Evolutionary conservation across 2,113 vertebrate genomes (phyloP).

Genomic region (Boulengeromyrus knoepffleri): DNA sequence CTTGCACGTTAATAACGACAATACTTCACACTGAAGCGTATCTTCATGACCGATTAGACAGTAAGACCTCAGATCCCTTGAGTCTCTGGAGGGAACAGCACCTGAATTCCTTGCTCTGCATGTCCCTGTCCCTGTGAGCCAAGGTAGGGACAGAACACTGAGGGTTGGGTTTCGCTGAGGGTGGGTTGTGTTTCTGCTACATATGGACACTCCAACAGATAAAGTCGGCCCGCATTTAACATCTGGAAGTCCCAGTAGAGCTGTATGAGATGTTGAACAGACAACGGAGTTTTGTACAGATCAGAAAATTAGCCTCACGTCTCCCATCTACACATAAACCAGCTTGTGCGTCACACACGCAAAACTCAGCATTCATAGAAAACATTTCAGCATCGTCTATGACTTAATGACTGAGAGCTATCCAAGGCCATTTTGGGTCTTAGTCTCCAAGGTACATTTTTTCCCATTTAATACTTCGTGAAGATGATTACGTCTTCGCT

Average conservation of each 20-base stretch:
- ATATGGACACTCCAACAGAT: not conserved
- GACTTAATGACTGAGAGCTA: not conserved
- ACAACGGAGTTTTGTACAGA: not conserved
- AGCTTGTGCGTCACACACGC: not conserved
- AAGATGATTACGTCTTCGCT: constrained; percentile 46
- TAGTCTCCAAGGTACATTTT: not conserved
- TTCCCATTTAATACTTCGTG: not conserved
- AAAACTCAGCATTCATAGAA: not conserved
- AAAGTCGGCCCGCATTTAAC: constrained; percentile 37
- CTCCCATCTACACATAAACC: not conserved
- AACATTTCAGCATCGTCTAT: not conserved
- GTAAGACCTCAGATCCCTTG: not conserved
- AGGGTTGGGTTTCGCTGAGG: not conserved
- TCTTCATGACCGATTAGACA: not conserved
- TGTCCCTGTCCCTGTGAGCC: not conserved
- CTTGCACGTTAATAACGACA: not conserved
- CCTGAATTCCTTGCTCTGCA: not conserved
- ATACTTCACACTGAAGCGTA: not conserved
- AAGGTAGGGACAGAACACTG: not conserved
- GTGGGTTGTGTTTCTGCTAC: not conserved
- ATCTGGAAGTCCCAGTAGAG: constrained; percentile 59
- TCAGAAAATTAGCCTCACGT: not conserved
- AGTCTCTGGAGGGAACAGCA: not conserved
- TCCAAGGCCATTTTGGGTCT: not conserved
- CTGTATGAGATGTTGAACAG: constrained; percentile 34